Percentiles rank a stretch among this genome's conserved stretches.
phyloP scores from a whole-genome alignment of 2,888 invertebrate genomes.

The Cheilosia urbana region DNA sequence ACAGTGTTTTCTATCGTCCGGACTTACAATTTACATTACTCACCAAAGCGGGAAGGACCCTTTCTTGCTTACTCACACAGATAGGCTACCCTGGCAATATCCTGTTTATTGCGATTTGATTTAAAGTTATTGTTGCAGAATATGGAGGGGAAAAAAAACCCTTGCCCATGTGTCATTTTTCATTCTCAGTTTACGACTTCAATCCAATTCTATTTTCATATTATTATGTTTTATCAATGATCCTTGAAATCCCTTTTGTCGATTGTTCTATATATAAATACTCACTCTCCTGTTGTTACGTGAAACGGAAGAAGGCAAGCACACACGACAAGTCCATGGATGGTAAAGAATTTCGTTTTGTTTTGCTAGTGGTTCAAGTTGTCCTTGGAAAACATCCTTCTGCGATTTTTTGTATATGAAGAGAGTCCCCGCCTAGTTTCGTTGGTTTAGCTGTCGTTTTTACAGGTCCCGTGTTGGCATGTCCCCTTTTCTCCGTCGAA shows the following conservation, averaged over 20 bases:
- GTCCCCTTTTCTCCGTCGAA: constrained; percentile 23
- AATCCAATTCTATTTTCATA: constrained; percentile 65
- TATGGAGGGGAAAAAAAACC: constrained; percentile 34
- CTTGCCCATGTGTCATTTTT: constrained; percentile 65
- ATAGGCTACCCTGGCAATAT: constrained; percentile 67
- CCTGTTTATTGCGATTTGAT: constrained; percentile 74
- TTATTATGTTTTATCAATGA: constrained; percentile 74
- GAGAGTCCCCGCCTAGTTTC: constrained; percentile 29
- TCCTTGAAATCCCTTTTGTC: constrained; percentile 71
- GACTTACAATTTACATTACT: constrained; percentile 67
- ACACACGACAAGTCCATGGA: constrained; percentile 16
- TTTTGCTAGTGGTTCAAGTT: constrained; percentile 35
- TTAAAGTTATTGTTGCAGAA: constrained; percentile 69
- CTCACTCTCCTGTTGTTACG: constrained; percentile 28
- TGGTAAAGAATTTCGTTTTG: constrained; percentile 5
- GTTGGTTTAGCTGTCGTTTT: constrained; percentile 48
- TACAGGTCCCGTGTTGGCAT: constrained; percentile 51
- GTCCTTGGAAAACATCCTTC: constrained; percentile 62
- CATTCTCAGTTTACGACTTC: constrained; percentile 56
- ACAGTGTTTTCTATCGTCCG: constrained; percentile 8
- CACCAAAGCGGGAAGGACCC: constrained; percentile 25
- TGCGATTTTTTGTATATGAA: constrained; percentile 63
- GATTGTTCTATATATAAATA: constrained; percentile 51
- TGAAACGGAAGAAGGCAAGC: constrained; percentile 46
- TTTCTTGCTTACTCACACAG: constrained; percentile 35